These are phyloP conservation scores for human DNA, from an alignment of 2,113 vertebrate genomes.

Conservation along the genomic window DNA sequence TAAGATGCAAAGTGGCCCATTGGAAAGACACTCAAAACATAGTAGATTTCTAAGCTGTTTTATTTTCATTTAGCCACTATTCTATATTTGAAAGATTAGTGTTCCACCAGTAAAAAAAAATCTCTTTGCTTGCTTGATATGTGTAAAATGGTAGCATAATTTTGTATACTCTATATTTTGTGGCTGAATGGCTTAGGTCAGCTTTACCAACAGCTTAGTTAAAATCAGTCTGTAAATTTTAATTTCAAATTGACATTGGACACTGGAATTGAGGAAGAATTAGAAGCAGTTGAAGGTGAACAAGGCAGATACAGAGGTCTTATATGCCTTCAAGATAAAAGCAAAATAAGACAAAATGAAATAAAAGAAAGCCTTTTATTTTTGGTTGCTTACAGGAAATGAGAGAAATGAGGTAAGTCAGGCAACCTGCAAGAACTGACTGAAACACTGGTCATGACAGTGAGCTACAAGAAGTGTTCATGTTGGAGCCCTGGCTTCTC, in stretches of 20 bases:
- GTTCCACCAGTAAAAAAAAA: not conserved
- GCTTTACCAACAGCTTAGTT: not conserved
- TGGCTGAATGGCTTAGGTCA: not conserved
- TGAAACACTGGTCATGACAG: not conserved
- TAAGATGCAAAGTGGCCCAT: not conserved
- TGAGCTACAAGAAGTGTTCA: not conserved
- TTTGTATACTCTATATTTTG: constrained; percentile 3
- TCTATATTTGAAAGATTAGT: not conserved
- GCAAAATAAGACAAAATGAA: not conserved
- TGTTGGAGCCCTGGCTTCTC: not conserved
- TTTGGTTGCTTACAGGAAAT: not conserved
- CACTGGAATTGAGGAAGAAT: not conserved
- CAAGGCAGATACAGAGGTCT: not conserved
- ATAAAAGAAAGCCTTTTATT: not conserved
- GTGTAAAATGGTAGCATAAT: not conserved
- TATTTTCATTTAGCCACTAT: not conserved
- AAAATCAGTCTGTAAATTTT: constrained; percentile 2
- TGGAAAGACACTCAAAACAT: not conserved
- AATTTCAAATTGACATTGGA: not conserved
- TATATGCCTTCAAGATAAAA: constrained; percentile 3
- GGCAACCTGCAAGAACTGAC: not conserved
- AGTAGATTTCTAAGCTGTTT: not conserved
- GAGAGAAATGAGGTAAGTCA: not conserved
- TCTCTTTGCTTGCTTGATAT: not conserved
- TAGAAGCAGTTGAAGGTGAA: not conserved